phyloP scores from a whole-genome alignment of 2,888 invertebrate species.

The Cheilosia soror region DNA sequence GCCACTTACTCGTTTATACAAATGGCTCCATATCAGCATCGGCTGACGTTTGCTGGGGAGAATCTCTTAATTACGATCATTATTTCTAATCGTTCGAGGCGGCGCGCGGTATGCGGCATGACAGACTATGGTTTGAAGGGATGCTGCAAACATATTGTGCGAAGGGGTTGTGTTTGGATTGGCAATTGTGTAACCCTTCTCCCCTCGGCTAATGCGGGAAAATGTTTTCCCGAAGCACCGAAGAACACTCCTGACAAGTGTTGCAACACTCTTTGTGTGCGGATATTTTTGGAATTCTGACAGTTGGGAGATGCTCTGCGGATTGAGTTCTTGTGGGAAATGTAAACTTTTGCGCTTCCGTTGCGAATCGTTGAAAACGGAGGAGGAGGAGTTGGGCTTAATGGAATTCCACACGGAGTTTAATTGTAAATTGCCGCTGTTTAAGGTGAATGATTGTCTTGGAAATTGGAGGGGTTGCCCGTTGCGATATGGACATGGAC shows the following conservation, averaged over 20 bases:
- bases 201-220: not conserved
- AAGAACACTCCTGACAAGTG: conserved; percentile 55
- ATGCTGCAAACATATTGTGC: conserved; percentile 66
- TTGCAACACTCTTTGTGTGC: conserved; percentile 54
- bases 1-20: conserved; percentile 1
- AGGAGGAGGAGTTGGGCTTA: conserved; percentile 1
- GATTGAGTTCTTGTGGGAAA: conserved; percentile 64
- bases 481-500: conserved; percentile 5
- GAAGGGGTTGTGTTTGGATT: conserved; percentile 49
- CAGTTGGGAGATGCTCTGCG: conserved; percentile 37
- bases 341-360: conserved; percentile 69
- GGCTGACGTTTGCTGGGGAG: conserved; percentile 38
- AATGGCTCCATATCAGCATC: conserved; percentile 61
- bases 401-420: conserved; percentile 37
- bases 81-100: conserved; percentile 60
- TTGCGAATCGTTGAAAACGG: conserved; percentile 44
- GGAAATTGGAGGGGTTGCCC: conserved; percentile 20
- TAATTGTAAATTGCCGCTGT: conserved; percentile 61
- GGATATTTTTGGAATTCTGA: conserved; percentile 70
- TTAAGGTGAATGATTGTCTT: conserved; percentile 59
- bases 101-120: not conserved
- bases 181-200: conserved; percentile 50
- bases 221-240: conserved; percentile 27
- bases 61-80: conserved; percentile 74
- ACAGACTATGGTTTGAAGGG: conserved; percentile 8